Evolutionary conservation across 2,113 vertebrate genomes (phyloP).

Genomic region (Lasiurus borealis): DNA sequence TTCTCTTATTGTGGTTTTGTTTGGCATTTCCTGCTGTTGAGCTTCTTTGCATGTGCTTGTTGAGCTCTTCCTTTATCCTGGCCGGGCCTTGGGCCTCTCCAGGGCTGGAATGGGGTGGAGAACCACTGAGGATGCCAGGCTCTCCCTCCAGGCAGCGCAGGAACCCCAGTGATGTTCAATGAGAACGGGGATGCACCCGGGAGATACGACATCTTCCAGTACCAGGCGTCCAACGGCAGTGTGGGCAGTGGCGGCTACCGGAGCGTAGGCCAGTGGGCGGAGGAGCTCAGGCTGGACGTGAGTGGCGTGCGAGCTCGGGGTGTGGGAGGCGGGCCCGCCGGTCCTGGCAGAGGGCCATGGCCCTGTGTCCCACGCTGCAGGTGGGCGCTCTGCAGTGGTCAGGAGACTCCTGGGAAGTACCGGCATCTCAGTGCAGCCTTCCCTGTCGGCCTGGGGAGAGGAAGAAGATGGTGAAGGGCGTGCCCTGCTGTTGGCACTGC

Average conservation of each 20-base stretch:
- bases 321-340: accelerated
- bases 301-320: neutral
- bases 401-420: slow-evolving; percentile 85
- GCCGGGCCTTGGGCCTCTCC: neutral
- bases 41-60: too few species aligned
- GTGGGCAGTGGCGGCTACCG: slow-evolving; percentile 90
- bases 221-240: slow-evolving; percentile 92
- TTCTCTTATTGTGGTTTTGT: neutral
- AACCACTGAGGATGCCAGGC: neutral
- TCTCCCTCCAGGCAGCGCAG: slow-evolving; percentile 90
- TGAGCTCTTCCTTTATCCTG: neutral
- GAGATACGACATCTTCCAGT: slow-evolving; percentile 97
- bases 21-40: neutral
- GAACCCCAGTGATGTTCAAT: slow-evolving; percentile 94
- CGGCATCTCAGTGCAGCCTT: slow-evolving; percentile 92
- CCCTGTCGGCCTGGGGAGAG: slow-evolving; percentile 94
- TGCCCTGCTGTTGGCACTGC: slow-evolving; percentile 98
- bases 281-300: slow-evolving; percentile 91
- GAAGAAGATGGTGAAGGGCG: slow-evolving; percentile 97
- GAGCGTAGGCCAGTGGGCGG: slow-evolving; percentile 94
- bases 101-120: neutral
- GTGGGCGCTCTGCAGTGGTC: slow-evolving; percentile 93
- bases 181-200: slow-evolving; percentile 95
- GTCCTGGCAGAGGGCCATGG: accelerated
- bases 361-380: slow-evolving; percentile 72